Base-by-base conservation (phyloP, 2,797 vertebrate species). In the Staurois parvus region DNA sequence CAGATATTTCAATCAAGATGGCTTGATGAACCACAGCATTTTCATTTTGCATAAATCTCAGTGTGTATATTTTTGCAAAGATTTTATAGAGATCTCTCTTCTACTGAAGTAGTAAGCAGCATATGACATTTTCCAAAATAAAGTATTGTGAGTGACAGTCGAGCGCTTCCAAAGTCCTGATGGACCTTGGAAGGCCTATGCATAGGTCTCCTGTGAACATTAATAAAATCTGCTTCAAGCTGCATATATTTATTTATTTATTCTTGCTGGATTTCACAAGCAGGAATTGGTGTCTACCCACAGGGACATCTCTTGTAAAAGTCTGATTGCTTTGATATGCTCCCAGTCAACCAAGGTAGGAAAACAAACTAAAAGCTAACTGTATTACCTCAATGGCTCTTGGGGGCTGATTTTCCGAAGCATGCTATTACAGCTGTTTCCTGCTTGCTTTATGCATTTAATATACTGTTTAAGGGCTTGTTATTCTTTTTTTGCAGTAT, bases 401-500 rank as follows among this genome's bases (percentile, higher is more conserved):
- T n/a, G 30, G 29, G 70, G 59, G 37, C 52, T 37, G n/a, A 24
- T 21, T 19, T 42, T 59, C 15, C 42, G 48, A 45, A 26, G 52
- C 21, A 32, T 28, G 15, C 29, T 0, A 19, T 52, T 42, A 85
- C 76, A 84, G 19, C 76, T 84, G 68, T 37, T 40, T 45, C 15
- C 45, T 66, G 17, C 29, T 64, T 28, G 9, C 40, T 76, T 69
- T 73, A 32, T 4, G 3, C 13, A 19, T 52, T 52, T 52, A 4
- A 52, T 52, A 52, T 52, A 52, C 48, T 19, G 11, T 45, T 45
- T 45, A 12, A 12, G 10, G 30, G 12, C 7, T 42, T 40, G 12
- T 3, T 45, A 45, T 56, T 29, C 11, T 26, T 73, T 48, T 42
- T 90, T 88, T 88, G n/a, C 88, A 78, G 87, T 90, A 42, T 62